Evolutionary conservation across 2,113 vertebrate species (phyloP).

Genomic region (Pipra filicauda): DNA sequence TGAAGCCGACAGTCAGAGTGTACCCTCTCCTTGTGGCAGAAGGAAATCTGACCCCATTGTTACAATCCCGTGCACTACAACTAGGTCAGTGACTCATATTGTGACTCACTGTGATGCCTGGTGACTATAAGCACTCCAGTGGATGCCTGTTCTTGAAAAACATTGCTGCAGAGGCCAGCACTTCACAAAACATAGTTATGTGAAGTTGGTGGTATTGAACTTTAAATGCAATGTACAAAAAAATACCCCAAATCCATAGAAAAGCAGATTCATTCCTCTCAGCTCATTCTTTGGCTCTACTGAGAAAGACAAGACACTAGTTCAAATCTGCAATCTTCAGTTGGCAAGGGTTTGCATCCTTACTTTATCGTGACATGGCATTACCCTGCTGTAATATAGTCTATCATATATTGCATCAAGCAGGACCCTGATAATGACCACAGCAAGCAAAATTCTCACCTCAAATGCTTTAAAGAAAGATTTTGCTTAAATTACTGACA

Average conservation of each 20-base stretch:
- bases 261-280: not conserved
- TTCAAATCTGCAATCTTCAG: not conserved
- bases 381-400: not conserved
- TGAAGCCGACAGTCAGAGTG: not conserved
- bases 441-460: not conserved
- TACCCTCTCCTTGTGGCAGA: not conserved
- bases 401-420: not conserved
- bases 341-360: not conserved
- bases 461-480: not conserved
- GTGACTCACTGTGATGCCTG: slow-evolving; percentile 34
- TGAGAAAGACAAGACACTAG: not conserved
- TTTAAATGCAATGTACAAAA: not conserved
- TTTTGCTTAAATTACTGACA: not conserved
- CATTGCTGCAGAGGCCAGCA: not conserved
- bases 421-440: not conserved
- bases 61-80: slow-evolving; percentile 4
- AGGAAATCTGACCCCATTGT: not conserved
- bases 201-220: not conserved
- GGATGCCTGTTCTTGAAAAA: not conserved
- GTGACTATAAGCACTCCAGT: not conserved
- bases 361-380: not conserved
- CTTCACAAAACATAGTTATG: not conserved
- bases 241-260: not conserved
- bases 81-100: slow-evolving; percentile 50
- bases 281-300: not conserved